phyloP scores from a whole-genome alignment of 2,113 vertebrate genomes.

The Paracanthobrama guichenoti region DNA sequence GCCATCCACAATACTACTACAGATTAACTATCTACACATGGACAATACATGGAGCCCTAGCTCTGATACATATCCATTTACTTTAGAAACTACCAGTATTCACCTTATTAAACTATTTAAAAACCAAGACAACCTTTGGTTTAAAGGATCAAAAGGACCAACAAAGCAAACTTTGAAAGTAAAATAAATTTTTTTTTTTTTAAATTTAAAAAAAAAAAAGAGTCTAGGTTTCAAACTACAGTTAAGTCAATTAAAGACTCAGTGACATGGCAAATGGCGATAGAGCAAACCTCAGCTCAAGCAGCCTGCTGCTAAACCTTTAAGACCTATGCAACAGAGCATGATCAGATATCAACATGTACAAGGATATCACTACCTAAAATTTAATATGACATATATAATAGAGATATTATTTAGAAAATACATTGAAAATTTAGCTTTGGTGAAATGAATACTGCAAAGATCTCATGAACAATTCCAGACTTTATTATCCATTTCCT shows the following conservation, averaged over 20 bases:
- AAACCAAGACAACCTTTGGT: background rate
- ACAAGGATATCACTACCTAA: no score
- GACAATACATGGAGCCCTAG: background rate
- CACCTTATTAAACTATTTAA: background rate
- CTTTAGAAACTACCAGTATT: background rate
- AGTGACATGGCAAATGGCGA: background rate
- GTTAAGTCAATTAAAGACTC: constrained; percentile 34
- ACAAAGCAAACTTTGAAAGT: background rate
- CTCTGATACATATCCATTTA: background rate
- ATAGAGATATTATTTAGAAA: no score
- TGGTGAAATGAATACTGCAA: no score
- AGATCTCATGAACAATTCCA: no score
- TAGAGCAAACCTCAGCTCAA: background rate
- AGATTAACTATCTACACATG: background rate
- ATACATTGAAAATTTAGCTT: no score
- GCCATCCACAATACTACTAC: background rate
- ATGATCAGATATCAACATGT: background rate
- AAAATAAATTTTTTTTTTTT: no score
- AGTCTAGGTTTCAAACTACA: background rate
- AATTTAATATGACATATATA: no score
- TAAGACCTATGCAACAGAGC: background rate
- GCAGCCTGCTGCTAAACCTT: background rate
- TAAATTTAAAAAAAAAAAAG: background rate
- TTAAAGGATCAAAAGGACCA: background rate
- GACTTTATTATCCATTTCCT: no score